These are phyloP conservation scores for Ceyx melanurus DNA, from an alignment of 2,113 vertebrate genomes.

Conservation along the genomic window DNA sequence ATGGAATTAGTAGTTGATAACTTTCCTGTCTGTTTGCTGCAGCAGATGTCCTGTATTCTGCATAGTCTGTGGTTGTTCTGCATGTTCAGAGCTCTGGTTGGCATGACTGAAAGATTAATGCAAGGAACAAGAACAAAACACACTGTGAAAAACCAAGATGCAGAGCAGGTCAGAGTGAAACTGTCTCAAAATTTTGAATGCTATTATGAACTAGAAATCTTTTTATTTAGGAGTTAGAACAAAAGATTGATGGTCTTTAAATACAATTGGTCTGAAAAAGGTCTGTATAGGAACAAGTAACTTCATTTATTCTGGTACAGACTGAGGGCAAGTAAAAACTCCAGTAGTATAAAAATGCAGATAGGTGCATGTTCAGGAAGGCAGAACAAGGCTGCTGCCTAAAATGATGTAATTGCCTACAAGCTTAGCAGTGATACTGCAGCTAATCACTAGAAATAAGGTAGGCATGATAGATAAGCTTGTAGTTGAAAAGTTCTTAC, in stretches of 20 bases:
- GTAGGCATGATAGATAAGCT: conserved; percentile 63
- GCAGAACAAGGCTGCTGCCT: conserved; percentile 22
- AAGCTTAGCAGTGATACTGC: conserved; percentile 57
- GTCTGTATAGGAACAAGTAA: background rate
- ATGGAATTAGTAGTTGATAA: background rate
- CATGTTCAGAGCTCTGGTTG: background rate
- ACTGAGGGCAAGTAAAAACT: background rate
- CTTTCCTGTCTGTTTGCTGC: background rate
- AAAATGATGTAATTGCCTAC: conserved; percentile 44
- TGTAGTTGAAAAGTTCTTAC: conserved; percentile 56
- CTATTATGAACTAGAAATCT: background rate
- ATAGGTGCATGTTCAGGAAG: conserved; percentile 32
- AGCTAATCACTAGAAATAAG: conserved; percentile 69
- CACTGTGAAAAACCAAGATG: background rate
- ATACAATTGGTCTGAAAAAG: background rate
- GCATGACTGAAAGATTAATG: background rate
- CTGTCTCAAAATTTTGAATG: background rate
- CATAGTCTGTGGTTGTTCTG: background rate
- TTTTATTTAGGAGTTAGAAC: background rate
- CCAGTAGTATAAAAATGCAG: background rate
- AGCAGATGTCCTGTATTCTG: background rate
- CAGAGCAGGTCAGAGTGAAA: background rate
- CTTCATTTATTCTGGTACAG: background rate
- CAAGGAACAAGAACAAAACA: background rate
- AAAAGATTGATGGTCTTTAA: background rate